Conservation (phyloP, 2,888 invertebrate genomes). For the Allolobophora icterica region DNA sequence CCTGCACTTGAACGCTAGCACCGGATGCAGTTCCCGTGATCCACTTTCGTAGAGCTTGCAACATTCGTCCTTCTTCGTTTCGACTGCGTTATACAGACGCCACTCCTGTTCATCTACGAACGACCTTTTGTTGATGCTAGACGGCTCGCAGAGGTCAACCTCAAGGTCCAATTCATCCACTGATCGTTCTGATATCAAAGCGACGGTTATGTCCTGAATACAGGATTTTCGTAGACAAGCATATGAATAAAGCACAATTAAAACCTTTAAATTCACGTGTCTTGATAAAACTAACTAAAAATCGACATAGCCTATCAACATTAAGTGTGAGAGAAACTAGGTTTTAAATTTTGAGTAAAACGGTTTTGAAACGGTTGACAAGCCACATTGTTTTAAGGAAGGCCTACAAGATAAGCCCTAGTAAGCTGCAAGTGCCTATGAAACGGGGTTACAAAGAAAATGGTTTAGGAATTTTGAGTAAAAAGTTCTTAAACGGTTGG, state of each 20-base stretch:
- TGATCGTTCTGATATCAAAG: background rate
- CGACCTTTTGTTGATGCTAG: constrained; percentile 13
- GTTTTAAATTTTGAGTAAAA: background rate
- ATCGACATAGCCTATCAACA: background rate
- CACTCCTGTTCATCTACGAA: constrained; percentile 34
- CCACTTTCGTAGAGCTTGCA: constrained; percentile 21
- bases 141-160: background rate
- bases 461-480: too few species aligned
- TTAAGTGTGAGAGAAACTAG: background rate
- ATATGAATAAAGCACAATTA: background rate
- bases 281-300: background rate
- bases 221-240: background rate
- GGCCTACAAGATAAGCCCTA: too few species aligned
- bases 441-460: too few species aligned
- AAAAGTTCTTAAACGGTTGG: too few species aligned
- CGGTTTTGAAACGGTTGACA: background rate
- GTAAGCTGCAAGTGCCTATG: too few species aligned
- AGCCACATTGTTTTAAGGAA: background rate
- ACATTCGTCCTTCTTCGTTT: background rate
- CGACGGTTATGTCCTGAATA: constrained; percentile 25
- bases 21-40: background rate
- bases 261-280: background rate
- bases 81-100: background rate
- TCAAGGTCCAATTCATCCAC: constrained; percentile 30
- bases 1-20: background rate